phyloP scores from a whole-genome alignment of 1,140 invertebrate species.

The Teleogryllus occipitalis region DNA sequence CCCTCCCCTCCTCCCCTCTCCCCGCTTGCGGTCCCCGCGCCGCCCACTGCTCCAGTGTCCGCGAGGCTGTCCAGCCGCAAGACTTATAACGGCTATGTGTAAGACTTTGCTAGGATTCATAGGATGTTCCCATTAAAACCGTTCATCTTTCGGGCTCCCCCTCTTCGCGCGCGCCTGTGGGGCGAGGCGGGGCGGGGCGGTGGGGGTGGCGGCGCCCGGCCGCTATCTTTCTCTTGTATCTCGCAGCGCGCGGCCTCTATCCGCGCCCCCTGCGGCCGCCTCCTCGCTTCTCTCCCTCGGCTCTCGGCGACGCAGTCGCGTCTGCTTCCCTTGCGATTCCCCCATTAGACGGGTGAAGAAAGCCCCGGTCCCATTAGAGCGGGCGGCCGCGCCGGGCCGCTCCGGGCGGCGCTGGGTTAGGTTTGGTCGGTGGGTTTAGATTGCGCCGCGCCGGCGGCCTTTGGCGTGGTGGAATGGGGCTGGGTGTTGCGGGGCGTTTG shows the following conservation, averaged over 20 bases:
- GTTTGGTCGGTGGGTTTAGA: conserved; percentile 17
- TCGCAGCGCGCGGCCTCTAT: neutral
- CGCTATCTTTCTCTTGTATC: neutral
- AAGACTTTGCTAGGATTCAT: conserved; percentile 20
- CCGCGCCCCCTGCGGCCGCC: neutral
- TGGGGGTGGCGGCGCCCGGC: no score
- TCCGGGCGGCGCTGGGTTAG: neutral
- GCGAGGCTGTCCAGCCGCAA: conserved; percentile 13
- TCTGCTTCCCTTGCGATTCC: conserved; percentile 8
- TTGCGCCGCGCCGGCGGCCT: neutral
- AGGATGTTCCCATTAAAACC: conserved; percentile 23
- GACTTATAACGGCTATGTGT: conserved; percentile 20
- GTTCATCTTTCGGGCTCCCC: conserved; percentile 19
- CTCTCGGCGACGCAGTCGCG: neutral
- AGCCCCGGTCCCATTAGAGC: conserved; percentile 20
- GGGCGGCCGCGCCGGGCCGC: neutral
- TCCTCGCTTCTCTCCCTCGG: conserved; percentile 7
- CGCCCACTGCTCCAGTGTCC: conserved; percentile 14
- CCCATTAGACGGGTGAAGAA: conserved; percentile 22
- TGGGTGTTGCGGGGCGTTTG: neutral
- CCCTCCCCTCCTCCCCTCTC: neutral
- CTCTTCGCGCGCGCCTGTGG: neutral
- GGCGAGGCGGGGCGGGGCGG: no score
- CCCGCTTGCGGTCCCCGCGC: neutral
- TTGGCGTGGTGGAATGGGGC: no score